Percentiles rank a stretch among this genome's conserved stretches.
phyloP scores from a whole-genome alignment of 2,113 vertebrate genomes.

The Prionailurus bengalensis region DNA sequence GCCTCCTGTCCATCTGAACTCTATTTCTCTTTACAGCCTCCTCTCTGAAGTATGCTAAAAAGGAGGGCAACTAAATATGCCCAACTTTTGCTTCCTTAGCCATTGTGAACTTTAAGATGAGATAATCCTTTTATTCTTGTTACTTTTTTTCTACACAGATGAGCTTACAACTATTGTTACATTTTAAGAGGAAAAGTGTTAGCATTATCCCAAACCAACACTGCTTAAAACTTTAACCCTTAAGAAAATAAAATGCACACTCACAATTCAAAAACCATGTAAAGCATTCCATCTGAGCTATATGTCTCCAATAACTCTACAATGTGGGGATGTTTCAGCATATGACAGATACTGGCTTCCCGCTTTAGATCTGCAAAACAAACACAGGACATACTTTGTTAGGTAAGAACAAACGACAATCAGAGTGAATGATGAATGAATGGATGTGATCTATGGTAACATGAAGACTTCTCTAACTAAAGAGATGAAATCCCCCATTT shows the following conservation, averaged over 20 bases:
- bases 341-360: conserved; percentile 99
- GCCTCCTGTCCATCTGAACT: conserved; percentile 26
- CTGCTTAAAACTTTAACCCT: conserved; percentile 66
- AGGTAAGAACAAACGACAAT: conserved; percentile 78
- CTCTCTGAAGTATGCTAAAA: conserved; percentile 49
- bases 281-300: conserved; percentile 99
- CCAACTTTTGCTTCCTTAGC: conserved; percentile 25
- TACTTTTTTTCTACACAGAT: conserved; percentile 47
- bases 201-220: conserved; percentile 53
- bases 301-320: conserved; percentile 99
- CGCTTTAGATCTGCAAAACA: conserved; percentile 96
- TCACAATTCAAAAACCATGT: conserved; percentile 99
- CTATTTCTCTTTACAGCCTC: not conserved
- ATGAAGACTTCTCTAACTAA: conserved; percentile 83
- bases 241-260: conserved; percentile 85
- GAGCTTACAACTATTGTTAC: conserved; percentile 28
- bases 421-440: conserved; percentile 83
- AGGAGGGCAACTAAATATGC: conserved; percentile 15
- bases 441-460: conserved; percentile 81
- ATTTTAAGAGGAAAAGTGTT: conserved; percentile 60
- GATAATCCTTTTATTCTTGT: not conserved
- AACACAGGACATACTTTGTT: conserved; percentile 73
- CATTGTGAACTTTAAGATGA: conserved; percentile 51
- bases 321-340: conserved; percentile 99
- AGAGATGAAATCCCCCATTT: conserved; percentile 80